Base-by-base conservation (phyloP, 2,797 vertebrate species). In the Lacerta agilis region DNA sequence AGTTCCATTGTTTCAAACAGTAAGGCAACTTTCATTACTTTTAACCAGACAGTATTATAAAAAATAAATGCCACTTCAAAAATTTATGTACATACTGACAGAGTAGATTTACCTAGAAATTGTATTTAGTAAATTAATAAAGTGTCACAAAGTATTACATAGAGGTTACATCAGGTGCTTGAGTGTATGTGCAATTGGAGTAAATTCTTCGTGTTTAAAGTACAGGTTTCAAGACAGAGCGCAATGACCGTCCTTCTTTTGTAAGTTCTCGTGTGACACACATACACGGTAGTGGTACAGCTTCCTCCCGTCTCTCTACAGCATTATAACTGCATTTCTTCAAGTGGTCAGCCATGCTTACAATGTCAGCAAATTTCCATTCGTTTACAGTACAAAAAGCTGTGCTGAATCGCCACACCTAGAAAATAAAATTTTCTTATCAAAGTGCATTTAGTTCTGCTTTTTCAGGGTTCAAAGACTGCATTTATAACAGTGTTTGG, bases 371-470 rank as follows among this genome's bases (percentile, higher is more conserved):
- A 95, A 99, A 99, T 93, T 99, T 99, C 99, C 99, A 99, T 90
- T 99, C 98, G 0, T 98, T 98, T 91, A 99, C 99, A 5, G 99
- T 98, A 93, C 98, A 98, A 81, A 99, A 99, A 8, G 99, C 99
- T 23, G 99, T 99, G 96, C 99, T 99, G 97, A 99, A 99, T 79
- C 98, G 96, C 99, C 99, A 99, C 27, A 99, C 98, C 99, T 99
- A 91, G 84, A 95, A 97, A 91, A 96, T 73, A 87, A 78, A 77
- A 86, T 93, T 64, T 96, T 88, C 91, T 64, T 64, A 89, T 95
- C 89, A 89, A 89, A 84, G 8, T 55, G 11, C 13, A 88, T 83
- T 64, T 94, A 43, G 38, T 64, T 86, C n/a, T 29, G 17, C 5
- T 33, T 83, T 72, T 25, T 81, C 80, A 73, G 5, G 49, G 8